Evolutionary conservation across 2,113 vertebrate species (phyloP), one percentile per base, ranked within the genome.

Genomic region (Mirza zaza): DNA sequence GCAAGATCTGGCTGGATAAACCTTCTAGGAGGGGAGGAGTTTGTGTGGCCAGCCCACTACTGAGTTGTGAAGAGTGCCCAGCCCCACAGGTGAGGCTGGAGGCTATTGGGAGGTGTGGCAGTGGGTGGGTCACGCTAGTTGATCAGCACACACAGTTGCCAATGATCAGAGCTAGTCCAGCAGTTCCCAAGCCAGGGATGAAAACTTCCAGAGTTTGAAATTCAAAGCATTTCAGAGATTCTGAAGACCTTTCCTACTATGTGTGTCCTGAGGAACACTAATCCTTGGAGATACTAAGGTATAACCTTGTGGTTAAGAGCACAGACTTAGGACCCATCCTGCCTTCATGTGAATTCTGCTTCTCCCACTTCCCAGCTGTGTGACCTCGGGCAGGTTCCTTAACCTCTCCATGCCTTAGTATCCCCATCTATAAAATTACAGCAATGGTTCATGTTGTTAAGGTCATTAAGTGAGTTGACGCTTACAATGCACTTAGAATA

Each of bases 71-170:
- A 73, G 48, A 11, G 77, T 4, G 21, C 42, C 42, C 34, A n/a
- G 50, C 76, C 45, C 17, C 17, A 81, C 52, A 52, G 76, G 4
- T 14, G 11, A 34, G 8, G 15, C 48, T 39, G 5, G 9, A 20
- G 23, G 34, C 34, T 67, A 12, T 9, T 5, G 27, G 75, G 42
- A 27, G 34, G 2, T 1, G 32, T 29, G 34, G 29, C 27, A 5
- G 0, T 36, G 18, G 20, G 23, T 36, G 10, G 76, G 23, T 57
- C 14, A 34, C 29, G 67, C 4, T 39, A 9, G n/a, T 8, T 2
- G 2, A 59, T 36, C 48, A 52, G 21, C 8, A 82, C 15, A 75
- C 50, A 70, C 23, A 21, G n/a, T 15, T 70, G n/a, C 32, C 29
- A 12, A 27, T 4, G 23, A 59, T 42, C 3, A 10, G 39, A 27